phyloP scores from a whole-genome alignment of 1,140 invertebrate genomes.

The Drosophila sp. region DNA sequence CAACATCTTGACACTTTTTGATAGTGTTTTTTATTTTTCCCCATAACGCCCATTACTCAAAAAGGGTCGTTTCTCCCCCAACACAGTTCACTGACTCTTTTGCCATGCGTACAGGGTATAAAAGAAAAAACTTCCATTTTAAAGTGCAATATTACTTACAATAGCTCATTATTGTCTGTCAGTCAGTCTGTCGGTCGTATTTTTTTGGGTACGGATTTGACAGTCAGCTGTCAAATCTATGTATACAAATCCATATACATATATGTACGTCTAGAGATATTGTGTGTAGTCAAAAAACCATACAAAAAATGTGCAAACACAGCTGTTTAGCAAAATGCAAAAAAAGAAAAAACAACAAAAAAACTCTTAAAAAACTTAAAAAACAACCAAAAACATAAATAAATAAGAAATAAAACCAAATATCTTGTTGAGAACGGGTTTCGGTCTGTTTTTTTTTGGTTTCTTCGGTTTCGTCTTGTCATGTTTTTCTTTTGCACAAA shows the following conservation, averaged over 20 bases:
- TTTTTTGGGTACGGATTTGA: slow-evolving; percentile 29
- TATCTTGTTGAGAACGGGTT: slow-evolving; percentile 68
- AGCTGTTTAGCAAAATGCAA: slow-evolving; percentile 56
- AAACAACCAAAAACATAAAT: slow-evolving; percentile 13
- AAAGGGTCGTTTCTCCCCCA: too few species aligned
- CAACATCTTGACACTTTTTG: too few species aligned
- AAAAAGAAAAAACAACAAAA: not conserved
- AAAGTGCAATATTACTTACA: slow-evolving; percentile 55
- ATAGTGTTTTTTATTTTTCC: too few species aligned
- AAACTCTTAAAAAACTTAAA: too few species aligned
- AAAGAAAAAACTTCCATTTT: slow-evolving; percentile 45
- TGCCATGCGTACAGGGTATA: not conserved
- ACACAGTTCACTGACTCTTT: too few species aligned
- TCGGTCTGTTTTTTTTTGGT: slow-evolving; percentile 36
- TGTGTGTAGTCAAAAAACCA: slow-evolving; percentile 19
- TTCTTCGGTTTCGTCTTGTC: slow-evolving; percentile 27
- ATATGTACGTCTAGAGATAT: slow-evolving; percentile 20
- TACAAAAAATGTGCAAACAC: slow-evolving; percentile 54
- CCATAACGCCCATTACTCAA: too few species aligned
- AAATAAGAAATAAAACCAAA: slow-evolving; percentile 50
- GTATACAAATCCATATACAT: slow-evolving; percentile 27
- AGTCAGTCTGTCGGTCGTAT: not conserved
- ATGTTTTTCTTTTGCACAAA: slow-evolving; percentile 49
- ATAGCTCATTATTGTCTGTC: slow-evolving; percentile 33
- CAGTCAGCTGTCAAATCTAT: slow-evolving; percentile 61